Conservation (phyloP, 2,888 invertebrate species). For the Odontocerum albicorne region DNA sequence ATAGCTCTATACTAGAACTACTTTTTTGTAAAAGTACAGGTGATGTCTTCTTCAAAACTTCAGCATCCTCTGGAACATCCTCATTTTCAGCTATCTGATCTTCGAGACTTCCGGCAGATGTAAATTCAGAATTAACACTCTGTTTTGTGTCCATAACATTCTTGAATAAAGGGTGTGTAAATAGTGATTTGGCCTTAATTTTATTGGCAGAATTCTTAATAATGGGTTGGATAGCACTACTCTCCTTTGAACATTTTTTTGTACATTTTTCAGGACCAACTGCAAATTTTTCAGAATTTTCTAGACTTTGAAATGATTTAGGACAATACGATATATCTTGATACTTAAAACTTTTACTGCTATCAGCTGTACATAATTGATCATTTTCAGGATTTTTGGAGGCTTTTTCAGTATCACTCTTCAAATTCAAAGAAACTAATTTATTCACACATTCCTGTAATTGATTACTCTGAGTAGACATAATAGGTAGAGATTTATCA, state of each 20-base stretch:
- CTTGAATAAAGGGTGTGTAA: slow-evolving; percentile 60
- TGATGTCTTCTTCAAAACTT: slow-evolving; percentile 24
- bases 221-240: slow-evolving; percentile 1
- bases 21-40: slow-evolving; percentile 38
- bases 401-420: no score
- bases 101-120: slow-evolving; percentile 33
- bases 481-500: slow-evolving; percentile 2
- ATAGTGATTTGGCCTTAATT: slow-evolving; percentile 58
- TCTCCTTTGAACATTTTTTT: slow-evolving; percentile 7
- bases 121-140: slow-evolving; percentile 24
- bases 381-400: no score
- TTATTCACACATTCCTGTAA: slow-evolving; percentile 30
- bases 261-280: not conserved
- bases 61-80: slow-evolving; percentile 1
- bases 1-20: slow-evolving; percentile 39
- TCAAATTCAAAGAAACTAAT: slow-evolving; percentile 23
- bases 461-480: not conserved
- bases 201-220: slow-evolving; percentile 42
- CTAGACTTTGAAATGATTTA: not conserved
- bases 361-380: not conserved
- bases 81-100: not conserved
- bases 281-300: not conserved
- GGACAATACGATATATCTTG: not conserved
- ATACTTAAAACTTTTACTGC: not conserved
- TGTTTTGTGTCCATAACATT: slow-evolving; percentile 37